phyloP scores from a whole-genome alignment of 2,888 invertebrate species.

The Adela reaumurella region DNA sequence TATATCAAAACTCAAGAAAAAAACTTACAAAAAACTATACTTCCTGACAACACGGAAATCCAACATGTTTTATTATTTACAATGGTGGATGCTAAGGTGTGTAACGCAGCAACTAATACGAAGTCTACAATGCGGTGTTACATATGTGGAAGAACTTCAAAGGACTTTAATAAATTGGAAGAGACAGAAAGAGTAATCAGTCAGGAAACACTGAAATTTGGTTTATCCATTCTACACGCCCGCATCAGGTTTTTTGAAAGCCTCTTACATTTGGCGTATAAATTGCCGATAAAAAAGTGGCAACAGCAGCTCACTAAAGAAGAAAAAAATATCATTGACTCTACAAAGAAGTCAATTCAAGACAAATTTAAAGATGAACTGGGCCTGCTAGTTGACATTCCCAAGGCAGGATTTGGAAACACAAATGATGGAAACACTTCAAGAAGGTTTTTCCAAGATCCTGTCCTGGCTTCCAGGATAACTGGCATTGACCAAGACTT shows the following conservation, averaged over 20 bases:
- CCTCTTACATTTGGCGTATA: slow-evolving; percentile 1
- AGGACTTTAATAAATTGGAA: slow-evolving; percentile 2
- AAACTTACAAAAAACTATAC: too few relatives aligned
- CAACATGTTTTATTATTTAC: too few relatives aligned
- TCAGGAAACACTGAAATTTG: slow-evolving; percentile 1
- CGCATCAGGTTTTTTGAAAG: neutral
- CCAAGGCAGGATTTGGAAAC: slow-evolving; percentile 14
- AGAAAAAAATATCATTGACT: neutral
- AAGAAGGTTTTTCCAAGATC: slow-evolving; percentile 14
- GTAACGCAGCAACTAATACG: too few relatives aligned
- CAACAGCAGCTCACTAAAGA: neutral
- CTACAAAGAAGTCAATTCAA: neutral
- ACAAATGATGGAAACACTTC: slow-evolving; percentile 15
- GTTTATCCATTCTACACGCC: neutral
- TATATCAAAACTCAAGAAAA: slow-evolving; percentile 6
- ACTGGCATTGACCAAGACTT: slow-evolving; percentile 12
- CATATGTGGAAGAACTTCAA: too few relatives aligned
- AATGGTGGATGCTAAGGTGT: too few relatives aligned
- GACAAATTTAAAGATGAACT: slow-evolving; percentile 2
- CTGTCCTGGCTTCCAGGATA: slow-evolving; percentile 13
- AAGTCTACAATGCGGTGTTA: too few relatives aligned
- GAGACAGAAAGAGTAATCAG: slow-evolving; percentile 2
- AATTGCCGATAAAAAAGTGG: neutral
- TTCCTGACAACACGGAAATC: too few relatives aligned
- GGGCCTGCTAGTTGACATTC: slow-evolving; percentile 16